Percentiles rank a stretch among this genome's conserved stretches.
These are phyloP conservation scores for Tolypeutes matacus DNA, from an alignment of 2,797 vertebrate species.

Conservation along the genomic window DNA sequence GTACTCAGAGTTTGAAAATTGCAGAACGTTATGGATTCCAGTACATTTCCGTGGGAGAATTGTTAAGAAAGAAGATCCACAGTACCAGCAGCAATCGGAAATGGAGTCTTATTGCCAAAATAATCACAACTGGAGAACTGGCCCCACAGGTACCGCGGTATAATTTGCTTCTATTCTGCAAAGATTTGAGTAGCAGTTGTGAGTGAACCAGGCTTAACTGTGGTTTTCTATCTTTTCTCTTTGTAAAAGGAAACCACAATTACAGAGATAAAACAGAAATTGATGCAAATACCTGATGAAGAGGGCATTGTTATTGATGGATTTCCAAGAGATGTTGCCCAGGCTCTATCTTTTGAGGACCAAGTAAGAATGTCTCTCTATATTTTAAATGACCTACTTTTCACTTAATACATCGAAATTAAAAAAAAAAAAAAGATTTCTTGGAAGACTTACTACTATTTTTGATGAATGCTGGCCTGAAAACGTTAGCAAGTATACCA, in stretches of 20 bases:
- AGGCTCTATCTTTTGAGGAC: constrained; percentile 98
- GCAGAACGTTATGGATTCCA: constrained; percentile 97
- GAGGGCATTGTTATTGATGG: constrained; percentile 98
- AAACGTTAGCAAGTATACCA: neutral
- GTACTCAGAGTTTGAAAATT: constrained; percentile 98
- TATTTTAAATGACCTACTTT: constrained; percentile 73
- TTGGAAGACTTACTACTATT: constrained; percentile 57
- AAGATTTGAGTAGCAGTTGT: neutral
- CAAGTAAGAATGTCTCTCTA: constrained; percentile 91
- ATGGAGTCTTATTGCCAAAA: constrained; percentile 99
- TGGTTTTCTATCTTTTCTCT: constrained; percentile 59
- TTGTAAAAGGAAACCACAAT: constrained; percentile 96
- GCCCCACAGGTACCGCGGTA: constrained; percentile 94
- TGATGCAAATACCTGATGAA: constrained; percentile 98
- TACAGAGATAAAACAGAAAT: constrained; percentile 98
- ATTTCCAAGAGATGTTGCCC: constrained; percentile 97
- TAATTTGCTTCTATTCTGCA: constrained; percentile 9
- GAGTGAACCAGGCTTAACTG: constrained; percentile 27
- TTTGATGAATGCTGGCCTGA: constrained; percentile 59
- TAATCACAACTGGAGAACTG: constrained; percentile 98
- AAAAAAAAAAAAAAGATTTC: neutral
- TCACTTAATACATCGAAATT: constrained; percentile 69
- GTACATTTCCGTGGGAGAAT: constrained; percentile 97
- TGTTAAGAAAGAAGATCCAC: constrained; percentile 98
- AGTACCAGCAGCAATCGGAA: constrained; percentile 98